Evolutionary conservation across 2,888 invertebrate genomes (phyloP), one percentile per base, ranked within the genome.

Genomic region (Drosophila phalerata): DNA sequence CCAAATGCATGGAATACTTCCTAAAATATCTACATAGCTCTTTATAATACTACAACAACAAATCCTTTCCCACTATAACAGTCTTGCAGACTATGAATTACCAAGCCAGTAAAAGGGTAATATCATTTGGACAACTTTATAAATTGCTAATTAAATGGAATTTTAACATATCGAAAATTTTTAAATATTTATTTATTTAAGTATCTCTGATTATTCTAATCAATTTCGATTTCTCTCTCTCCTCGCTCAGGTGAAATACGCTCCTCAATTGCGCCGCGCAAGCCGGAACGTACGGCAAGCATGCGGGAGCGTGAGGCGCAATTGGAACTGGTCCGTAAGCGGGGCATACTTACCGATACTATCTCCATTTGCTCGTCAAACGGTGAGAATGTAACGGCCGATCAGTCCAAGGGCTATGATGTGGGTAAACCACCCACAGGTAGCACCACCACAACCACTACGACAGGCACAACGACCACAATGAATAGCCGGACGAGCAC

Each of bases 231-330:
- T 1, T 19, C 10, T 22, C 2, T 47, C 9, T 43, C 15, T 5
- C 3, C 1, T 28, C 10, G 10, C 25, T 0, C 92, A 96, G 96
- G 97, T 91, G 97, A 97, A 94, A 96, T 96, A 80, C 94, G 97
- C 91, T 96, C 96, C 90, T 95, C 96, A 65, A 94, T 97, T 84
- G 96, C 96, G 56, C 96, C 96, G 13, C 94, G 96, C 63, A 97
- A 97, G 92, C 97, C 97, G 15, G 97, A 97, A 91, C 94, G 97
- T 74, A 97, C 97, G 17, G 96, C 97, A 47, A 97, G 97, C 91
- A 96, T 97, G 96, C 94, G 97, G 81, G 97, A 96, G 92, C 94
- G 96, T 67, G 95, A 96, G 92, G 95, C 95, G 4, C 94, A 95
- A 80, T 91, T 95, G 81, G 95, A 95, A 90, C 93, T 94, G 52